These are phyloP conservation scores for Sebastes taczanowskii DNA, from an alignment of 2,797 vertebrate genomes.

Conservation along the genomic window DNA sequence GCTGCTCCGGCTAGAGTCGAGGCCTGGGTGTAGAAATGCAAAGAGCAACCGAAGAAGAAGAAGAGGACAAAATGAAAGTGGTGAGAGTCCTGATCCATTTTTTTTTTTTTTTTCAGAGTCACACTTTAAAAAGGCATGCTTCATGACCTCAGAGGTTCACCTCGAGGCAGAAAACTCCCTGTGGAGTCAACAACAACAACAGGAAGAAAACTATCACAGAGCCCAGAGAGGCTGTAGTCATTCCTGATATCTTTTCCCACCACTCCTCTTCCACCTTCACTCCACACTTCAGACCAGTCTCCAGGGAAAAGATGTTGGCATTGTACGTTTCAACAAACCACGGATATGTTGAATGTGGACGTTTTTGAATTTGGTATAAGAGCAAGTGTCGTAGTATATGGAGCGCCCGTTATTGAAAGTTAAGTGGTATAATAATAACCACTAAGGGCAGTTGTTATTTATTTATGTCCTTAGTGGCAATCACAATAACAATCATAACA, in stretches of 20 bases:
- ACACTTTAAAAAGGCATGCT: conserved; percentile 36
- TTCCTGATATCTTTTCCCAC: background rate
- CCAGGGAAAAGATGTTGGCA: background rate
- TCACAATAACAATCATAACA: too few relatives aligned
- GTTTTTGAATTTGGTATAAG: too few relatives aligned
- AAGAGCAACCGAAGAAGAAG: conserved; percentile 13
- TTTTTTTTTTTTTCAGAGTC: background rate
- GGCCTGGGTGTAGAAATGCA: background rate
- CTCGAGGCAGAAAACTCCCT: conserved; percentile 21
- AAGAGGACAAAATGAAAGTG: conserved; percentile 19
- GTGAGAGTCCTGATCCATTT: conserved; percentile 1
- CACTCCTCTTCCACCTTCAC: conserved; percentile 1
- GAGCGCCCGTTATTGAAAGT: background rate
- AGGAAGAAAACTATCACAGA: background rate
- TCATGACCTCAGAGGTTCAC: conserved; percentile 44
- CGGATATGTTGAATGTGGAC: background rate
- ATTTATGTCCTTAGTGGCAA: too few relatives aligned
- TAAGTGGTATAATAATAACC: background rate
- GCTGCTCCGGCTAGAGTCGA: conserved; percentile 28
- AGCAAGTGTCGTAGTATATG: background rate
- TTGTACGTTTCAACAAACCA: background rate
- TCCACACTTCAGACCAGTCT: background rate
- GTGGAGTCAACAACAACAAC: conserved; percentile 17
- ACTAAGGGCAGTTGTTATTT: too few relatives aligned
- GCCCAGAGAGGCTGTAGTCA: background rate